Percentiles rank a stretch among this genome's conserved stretches.
These are phyloP conservation scores for Nasonia vitripennis DNA, from an alignment of 1,140 invertebrate species.

Conservation along the genomic window DNA sequence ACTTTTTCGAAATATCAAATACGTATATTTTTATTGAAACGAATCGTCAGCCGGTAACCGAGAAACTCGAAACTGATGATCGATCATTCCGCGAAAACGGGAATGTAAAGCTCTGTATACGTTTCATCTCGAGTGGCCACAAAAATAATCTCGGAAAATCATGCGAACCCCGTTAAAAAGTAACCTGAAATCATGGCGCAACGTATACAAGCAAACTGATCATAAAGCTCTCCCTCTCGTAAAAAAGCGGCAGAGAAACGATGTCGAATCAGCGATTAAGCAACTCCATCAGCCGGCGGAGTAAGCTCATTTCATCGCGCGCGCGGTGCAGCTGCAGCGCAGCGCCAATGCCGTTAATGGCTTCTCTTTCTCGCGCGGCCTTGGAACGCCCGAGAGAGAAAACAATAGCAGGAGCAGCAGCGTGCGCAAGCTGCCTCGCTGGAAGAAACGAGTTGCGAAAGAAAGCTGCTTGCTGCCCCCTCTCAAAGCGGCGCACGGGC, in stretches of 20 bases:
- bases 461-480: background rate
- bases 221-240: background rate
- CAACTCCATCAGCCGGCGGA: background rate
- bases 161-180: background rate
- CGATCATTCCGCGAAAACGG: too few species aligned
- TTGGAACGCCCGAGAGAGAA: background rate
- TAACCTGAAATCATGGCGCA: background rate
- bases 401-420: background rate
- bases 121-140: too few species aligned
- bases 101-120: too few species aligned
- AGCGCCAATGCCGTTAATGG: background rate
- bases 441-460: background rate
- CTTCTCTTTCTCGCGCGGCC: slow-evolving; percentile 1
- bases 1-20: too few species aligned
- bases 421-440: background rate
- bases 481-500: background rate
- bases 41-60: too few species aligned
- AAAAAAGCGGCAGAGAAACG: background rate
- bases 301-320: background rate
- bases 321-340: background rate
- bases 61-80: too few species aligned
- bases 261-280: slow-evolving; percentile 3
- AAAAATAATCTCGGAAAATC: background rate
- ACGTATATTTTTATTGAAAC: too few species aligned
- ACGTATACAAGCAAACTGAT: background rate